Conservation (phyloP, 1,140 invertebrate genomes). For the Caenorhabditis tropicalis region DNA sequence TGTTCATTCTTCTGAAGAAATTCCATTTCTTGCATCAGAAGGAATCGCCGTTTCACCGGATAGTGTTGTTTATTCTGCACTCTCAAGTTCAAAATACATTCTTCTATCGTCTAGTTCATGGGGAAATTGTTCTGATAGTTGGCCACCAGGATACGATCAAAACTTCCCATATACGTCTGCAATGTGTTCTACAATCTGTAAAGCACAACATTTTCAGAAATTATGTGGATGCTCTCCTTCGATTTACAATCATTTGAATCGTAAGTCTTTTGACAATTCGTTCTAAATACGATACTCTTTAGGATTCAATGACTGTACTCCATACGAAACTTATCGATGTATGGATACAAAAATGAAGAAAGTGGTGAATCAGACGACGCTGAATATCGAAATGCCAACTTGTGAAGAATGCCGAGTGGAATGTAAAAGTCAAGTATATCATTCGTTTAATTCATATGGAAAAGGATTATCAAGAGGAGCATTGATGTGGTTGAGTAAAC, state of each 20-base stretch:
- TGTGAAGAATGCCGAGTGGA: slow-evolving; percentile 65
- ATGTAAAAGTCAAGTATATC: slow-evolving; percentile 67
- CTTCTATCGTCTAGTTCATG: slow-evolving; percentile 49
- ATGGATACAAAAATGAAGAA: slow-evolving; percentile 46
- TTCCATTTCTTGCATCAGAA: slow-evolving; percentile 65
- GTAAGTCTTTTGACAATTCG: slow-evolving; percentile 45
- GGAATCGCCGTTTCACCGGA: slow-evolving; percentile 70
- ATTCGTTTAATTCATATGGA: slow-evolving; percentile 68
- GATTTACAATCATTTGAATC: slow-evolving; percentile 64
- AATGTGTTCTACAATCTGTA: slow-evolving; percentile 63
- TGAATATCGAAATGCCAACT: slow-evolving; percentile 45
- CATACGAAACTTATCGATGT: slow-evolving; percentile 20
- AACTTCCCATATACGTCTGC: slow-evolving; percentile 61
- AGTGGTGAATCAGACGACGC: slow-evolving; percentile 26
- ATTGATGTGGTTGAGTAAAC: slow-evolving; percentile 55
- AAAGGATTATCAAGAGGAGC: slow-evolving; percentile 60
- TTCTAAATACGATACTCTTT: background rate
- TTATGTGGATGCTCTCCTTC: slow-evolving; percentile 67
- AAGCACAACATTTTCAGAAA: slow-evolving; percentile 65
- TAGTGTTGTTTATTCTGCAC: slow-evolving; percentile 64
- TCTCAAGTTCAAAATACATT: slow-evolving; percentile 64
- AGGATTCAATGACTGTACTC: slow-evolving; percentile 59
- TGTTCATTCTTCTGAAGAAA: slow-evolving; percentile 62
- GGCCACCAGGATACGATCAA: slow-evolving; percentile 59
- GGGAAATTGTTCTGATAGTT: slow-evolving; percentile 68